A percentile compares a stretch with the other conserved stretches of the same genome.
Evolutionary conservation across 1,140 invertebrate species (phyloP).

Genomic region (Eulimnadia texana): DNA sequence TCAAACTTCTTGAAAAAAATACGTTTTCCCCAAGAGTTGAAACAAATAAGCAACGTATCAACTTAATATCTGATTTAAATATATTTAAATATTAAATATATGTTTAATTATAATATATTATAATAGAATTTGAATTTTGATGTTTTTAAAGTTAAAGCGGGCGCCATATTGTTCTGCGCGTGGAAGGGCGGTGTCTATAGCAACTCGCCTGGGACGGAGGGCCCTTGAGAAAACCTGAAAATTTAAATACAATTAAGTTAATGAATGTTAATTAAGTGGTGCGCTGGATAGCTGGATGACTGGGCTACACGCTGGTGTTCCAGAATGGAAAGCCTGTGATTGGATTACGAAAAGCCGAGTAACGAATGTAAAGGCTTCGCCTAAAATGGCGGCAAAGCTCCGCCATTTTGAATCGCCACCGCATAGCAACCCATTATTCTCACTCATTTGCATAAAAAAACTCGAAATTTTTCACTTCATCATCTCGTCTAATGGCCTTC

Average conservation of each 20-base stretch:
- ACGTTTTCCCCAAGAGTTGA: no score
- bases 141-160: neutral
- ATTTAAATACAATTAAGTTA: neutral
- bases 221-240: neutral
- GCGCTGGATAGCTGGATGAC: neutral
- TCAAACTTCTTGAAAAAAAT: no score
- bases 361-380: neutral
- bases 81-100: no score
- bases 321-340: neutral
- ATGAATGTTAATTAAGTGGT: neutral
- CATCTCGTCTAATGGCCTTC: neutral
- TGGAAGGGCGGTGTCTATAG: neutral
- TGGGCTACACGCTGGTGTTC: neutral
- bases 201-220: neutral
- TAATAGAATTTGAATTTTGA: no score
- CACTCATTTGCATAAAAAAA: neutral
- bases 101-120: no score
- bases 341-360: neutral
- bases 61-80: no score
- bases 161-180: neutral
- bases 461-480: neutral
- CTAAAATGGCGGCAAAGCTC: neutral
- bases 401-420: neutral
- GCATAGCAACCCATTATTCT: neutral
- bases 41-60: no score